phyloP scores from a whole-genome alignment of 2,797 vertebrate species.

The Anisognathus igniventris region DNA sequence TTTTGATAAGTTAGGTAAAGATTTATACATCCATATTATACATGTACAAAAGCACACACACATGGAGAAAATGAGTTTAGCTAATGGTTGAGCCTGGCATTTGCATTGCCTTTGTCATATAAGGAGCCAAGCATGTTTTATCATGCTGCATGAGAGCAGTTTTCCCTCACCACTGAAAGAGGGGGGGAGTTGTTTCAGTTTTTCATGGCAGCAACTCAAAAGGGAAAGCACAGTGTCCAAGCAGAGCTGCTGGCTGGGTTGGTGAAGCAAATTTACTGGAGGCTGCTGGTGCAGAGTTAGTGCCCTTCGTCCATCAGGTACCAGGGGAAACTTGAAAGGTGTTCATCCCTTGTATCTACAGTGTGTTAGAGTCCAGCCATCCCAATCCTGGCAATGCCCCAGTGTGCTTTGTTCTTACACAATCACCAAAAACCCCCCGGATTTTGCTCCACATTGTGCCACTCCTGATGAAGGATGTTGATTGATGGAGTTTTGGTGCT shows the following conservation, averaged over 20 bases:
- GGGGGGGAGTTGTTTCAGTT: neutral
- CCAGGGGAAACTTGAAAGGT: neutral
- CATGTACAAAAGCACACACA: neutral
- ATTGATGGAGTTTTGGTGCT: neutral
- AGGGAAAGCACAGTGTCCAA: neutral
- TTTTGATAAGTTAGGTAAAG: conserved; percentile 10
- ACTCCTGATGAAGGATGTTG: neutral
- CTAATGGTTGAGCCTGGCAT: neutral
- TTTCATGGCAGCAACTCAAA: neutral
- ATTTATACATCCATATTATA: neutral
- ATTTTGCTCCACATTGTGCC: neutral
- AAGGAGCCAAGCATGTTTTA: neutral
- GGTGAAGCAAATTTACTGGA: neutral
- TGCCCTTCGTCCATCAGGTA: neutral
- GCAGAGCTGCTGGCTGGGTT: neutral
- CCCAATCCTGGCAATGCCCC: neutral
- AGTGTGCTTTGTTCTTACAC: neutral
- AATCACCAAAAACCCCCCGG: accelerated
- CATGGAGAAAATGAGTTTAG: neutral
- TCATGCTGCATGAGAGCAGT: neutral
- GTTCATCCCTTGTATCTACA: neutral
- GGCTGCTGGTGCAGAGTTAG: neutral
- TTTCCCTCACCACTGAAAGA: neutral
- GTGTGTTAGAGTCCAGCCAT: neutral
- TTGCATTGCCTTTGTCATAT: neutral